phyloP scores from a whole-genome alignment of 37 sponge, comb jelly and placozoan species.

The Spongilla lacustris region DNA sequence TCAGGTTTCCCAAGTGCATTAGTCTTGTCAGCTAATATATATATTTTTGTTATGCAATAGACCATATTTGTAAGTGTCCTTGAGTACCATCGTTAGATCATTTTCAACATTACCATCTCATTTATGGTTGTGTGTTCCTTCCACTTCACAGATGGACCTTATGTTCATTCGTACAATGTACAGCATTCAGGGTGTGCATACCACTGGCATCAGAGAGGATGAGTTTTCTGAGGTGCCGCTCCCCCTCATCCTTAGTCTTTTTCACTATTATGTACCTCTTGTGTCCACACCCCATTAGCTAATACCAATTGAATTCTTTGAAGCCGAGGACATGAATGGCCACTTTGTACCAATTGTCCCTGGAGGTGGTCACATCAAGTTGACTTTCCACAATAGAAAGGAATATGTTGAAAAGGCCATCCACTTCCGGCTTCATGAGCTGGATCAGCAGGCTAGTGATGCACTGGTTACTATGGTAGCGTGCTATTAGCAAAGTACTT shows the following conservation, averaged over 20 bases:
- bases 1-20: background rate
- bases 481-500: too few relatives aligned
- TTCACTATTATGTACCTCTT: background rate
- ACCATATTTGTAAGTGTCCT: background rate
- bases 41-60: background rate
- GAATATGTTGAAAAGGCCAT: slow-evolving; percentile 87
- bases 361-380: slow-evolving; percentile 67
- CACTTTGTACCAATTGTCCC: slow-evolving; percentile 79
- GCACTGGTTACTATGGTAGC: background rate
- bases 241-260: background rate
- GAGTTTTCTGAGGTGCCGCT: slow-evolving; percentile 75
- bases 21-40: background rate
- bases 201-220: slow-evolving; percentile 69
- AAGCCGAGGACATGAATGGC: slow-evolving; percentile 78
- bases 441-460: slow-evolving; percentile 67
- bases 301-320: slow-evolving; percentile 84
- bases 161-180: slow-evolving; percentile 47
- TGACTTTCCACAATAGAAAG: slow-evolving; percentile 78
- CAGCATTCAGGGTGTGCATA: slow-evolving; percentile 75
- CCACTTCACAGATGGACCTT: slow-evolving; percentile 49
- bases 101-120: background rate
- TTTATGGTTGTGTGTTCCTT: background rate
- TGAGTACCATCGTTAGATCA: background rate
- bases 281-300: slow-evolving; percentile 32
- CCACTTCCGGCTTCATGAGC: slow-evolving; percentile 84